A percentile compares a stretch with the other conserved stretches of the same genome.
Conservation (phyloP, 2,888 invertebrate species). For the Rosalia funebris region DNA sequence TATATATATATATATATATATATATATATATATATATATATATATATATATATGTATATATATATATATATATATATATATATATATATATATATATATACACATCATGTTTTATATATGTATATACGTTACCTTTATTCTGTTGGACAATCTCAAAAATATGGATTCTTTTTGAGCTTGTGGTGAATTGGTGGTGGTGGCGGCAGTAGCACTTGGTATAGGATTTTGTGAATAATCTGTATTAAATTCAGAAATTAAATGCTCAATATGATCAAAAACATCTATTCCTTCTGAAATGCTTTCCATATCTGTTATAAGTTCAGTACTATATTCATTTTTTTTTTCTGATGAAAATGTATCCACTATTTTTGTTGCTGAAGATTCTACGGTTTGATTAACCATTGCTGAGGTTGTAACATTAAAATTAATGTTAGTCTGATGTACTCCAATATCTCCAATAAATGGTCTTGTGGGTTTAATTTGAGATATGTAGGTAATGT, state of each 20-base stretch:
- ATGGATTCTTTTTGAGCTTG: conserved; percentile 88
- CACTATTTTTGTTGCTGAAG: neutral
- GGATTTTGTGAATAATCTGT: conserved; percentile 63
- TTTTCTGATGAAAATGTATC: conserved; percentile 8
- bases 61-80: too few relatives aligned
- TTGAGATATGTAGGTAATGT: conserved; percentile 46
- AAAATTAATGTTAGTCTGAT: neutral
- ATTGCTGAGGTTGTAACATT: conserved; percentile 9
- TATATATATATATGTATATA: too few relatives aligned
- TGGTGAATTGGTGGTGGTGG: conserved; percentile 48
- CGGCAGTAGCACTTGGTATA: conserved; percentile 39
- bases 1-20: too few relatives aligned
- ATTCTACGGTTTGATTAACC: neutral
- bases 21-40: too few relatives aligned
- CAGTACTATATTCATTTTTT: neutral
- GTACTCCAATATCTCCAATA: conserved; percentile 27
- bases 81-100: too few relatives aligned
- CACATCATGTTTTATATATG: too few relatives aligned
- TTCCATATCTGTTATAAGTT: conserved; percentile 29
- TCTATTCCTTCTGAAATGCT: conserved; percentile 43
- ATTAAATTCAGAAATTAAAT: conserved; percentile 68
- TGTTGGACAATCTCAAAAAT: conserved; percentile 93
- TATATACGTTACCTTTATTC: conserved; percentile 87
- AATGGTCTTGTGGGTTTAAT: conserved; percentile 62
- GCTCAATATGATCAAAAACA: conserved; percentile 65